Evolutionary conservation across 2,797 vertebrate genomes (phyloP), one percentile per base, ranked within the genome.

Genomic region (Trematomus bernacchii): DNA sequence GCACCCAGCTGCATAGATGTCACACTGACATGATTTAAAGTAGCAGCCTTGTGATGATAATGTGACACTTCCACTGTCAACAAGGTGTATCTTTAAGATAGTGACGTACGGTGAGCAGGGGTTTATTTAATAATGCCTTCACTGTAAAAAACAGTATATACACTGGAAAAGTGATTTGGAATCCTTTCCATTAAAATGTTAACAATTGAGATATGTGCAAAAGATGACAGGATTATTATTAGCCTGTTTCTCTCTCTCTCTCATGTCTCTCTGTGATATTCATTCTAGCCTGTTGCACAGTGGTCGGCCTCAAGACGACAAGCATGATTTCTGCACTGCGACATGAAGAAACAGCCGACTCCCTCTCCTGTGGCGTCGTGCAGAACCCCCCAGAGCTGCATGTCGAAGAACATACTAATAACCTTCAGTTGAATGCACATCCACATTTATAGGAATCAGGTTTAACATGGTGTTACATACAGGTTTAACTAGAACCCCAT

Each of bases 261-360:
- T 19, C 37, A 1, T 6, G 23, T 54, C 18, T 23, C 4, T 30
- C 10, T 57, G n/a, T 21, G 51, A 19, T 12, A 55, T 66, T 54
- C 13, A 16, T 19, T 68, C 9, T 61, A 68, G 76, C 76, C 83
- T 92, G 89, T 85, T 89, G 86, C 81, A 70, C 59, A 40, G 33
- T 51, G 37, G 42, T 42, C 7, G 3, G n/a, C 47, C 59, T 68
- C 44, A 30, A 53, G 37, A 50, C 64, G 55, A 54, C 64, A 71
- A 77, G 85, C 76, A 30, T 14, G n/a, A 14, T 40, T 83, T 85
- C 90, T 90, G 88, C 85, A 92, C 81, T 93, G 92, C 87, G 88
- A 87, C 91, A 91, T 83, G 61, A 82, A 83, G 69, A 82, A 37
- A 67, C 37, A 2, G 58, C 71, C 71, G 62, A 63, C 77, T 84